These are phyloP conservation scores for Bombus picipes DNA, from an alignment of 1,140 invertebrate species.

Conservation along the genomic window DNA sequence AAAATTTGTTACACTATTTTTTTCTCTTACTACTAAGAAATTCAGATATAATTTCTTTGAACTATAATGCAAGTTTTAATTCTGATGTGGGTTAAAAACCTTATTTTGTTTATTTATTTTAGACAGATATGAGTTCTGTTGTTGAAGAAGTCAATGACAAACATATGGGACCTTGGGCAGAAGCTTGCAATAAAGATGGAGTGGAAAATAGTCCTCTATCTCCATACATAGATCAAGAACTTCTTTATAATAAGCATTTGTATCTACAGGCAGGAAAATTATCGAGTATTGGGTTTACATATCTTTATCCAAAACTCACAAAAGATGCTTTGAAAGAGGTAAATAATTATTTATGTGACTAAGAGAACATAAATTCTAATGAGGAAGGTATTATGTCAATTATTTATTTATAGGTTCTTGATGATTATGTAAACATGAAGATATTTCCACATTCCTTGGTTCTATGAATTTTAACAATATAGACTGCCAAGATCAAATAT, in stretches of 20 bases:
- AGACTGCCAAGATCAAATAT: constrained; percentile 40
- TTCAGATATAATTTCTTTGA: not conserved
- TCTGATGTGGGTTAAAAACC: not conserved
- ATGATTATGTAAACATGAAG: constrained; percentile 88
- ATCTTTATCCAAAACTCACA: constrained; percentile 85
- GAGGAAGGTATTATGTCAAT: constrained; percentile 8
- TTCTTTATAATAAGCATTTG: constrained; percentile 91
- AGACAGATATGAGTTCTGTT: constrained; percentile 89
- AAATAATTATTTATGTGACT: constrained; percentile 18
- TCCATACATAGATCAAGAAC: constrained; percentile 92
- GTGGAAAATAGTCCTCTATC: constrained; percentile 93
- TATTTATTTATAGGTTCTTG: constrained; percentile 84
- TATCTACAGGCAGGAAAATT: constrained; percentile 89
- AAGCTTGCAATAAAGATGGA: constrained; percentile 89
- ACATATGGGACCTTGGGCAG: constrained; percentile 94
- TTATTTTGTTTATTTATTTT: constrained; percentile 59
- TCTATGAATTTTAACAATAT: constrained; percentile 75
- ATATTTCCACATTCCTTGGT: constrained; percentile 87
- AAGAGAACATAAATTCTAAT: not conserved
- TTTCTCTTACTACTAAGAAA: not conserved
- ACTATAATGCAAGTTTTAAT: not conserved
- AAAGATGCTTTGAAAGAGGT: constrained; percentile 86
- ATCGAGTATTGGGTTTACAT: constrained; percentile 83
- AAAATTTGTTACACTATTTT: constrained; percentile 11
- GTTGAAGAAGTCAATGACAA: constrained; percentile 96